Base-by-base conservation (phyloP, 2,888 invertebrate species). In the Baccha elongata region DNA sequence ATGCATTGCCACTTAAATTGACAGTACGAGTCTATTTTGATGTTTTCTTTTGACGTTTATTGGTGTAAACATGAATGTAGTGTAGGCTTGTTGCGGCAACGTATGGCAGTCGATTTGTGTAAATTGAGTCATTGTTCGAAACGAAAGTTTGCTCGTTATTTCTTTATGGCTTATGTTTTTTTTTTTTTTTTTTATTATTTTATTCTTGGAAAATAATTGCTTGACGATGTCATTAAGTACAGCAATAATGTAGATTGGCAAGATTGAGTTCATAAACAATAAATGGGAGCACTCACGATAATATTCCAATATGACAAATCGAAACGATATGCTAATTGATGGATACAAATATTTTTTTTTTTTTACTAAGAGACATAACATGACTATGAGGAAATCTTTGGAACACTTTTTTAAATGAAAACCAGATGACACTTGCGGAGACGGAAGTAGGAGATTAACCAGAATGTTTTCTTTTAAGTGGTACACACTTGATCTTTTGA, bases 71-170 rank as follows among this genome's bases (percentile, higher is more conserved):
- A 81, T 65, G 60, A 71, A 60, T 81, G 65, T 78, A 42, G 68
- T 29, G 35, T 40, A 58, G 40, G 65, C 37, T 52, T 52, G 29
- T 29, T 29, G 3, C 17, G 4, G 23, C 40, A 6, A 15, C n/a
- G 29, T n/a, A 42, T 44, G 37, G 11, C 40, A 73, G 76, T 64
- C 23, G 58, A 52, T 19, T 60, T 72, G 60, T 72, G 60, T 79
- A 81, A 81, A 81, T 81, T 81, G 81, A 81, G 65, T 76, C 81
- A 75, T 75, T 81, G 81, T 75, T 75, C 52, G 29, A 17, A 79
- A 67, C 53, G 60, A 60, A 42, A 50, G 58, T 50, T 60, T 23
- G 5, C 5, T 23, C 23, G 23, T 23, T 23, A 23, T 23, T 23
- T 23, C 23, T 32, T 32, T 32, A 5, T 32, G 6, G 29, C n/a